Evolutionary conservation across 1,140 invertebrate species (phyloP), one percentile per base, ranked within the genome.

Genomic region (Schmidtea mediterranea): DNA sequence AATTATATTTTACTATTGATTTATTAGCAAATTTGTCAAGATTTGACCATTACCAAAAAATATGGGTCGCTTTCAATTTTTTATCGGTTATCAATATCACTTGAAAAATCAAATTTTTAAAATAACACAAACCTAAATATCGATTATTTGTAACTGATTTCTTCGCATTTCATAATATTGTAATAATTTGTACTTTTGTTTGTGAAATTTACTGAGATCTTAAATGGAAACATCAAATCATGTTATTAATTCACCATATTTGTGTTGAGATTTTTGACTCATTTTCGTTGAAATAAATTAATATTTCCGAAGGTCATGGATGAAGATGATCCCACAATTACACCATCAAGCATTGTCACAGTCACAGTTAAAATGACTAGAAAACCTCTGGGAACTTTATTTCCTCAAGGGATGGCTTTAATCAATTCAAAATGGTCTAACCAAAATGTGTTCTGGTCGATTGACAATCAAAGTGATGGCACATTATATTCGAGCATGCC

Each of bases 291-390:
- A 18, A 51, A 15, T 39, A 48, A 19, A 39, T 48, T 18, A 16
- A 46, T 15, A 48, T 2, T 48, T 72, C 51, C 59, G 86, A 89
- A 95, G 43, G 76, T 92, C 57, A 90, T 94, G 62, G 90, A 97
- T 66, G 90, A 94, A 60, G 84, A 92, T 59, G 79, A 86, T 1
- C 79, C 77, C 26, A 81, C 80, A 15, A 84, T 94, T 23, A 97
- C 90, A 8, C 82, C 86, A 24, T 86, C 86, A 21, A 86, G 89
- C 18, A 83, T 95, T 55, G 84, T 97, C 0, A 98, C 90, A 0
- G 82, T 97, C 0, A 92, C 84, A 0, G 84, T 92, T 1, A 76
- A 72, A 18, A 66, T 97, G 36, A 72, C 71, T 8, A 71, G 87
- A 32, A 75, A 76, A 57, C 73, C 78, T 52, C 77, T 90, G 76